Percentiles rank a stretch among this genome's conserved stretches.
phyloP scores from a whole-genome alignment of 2,797 vertebrate genomes.

The Eupleurogrammus muticus region DNA sequence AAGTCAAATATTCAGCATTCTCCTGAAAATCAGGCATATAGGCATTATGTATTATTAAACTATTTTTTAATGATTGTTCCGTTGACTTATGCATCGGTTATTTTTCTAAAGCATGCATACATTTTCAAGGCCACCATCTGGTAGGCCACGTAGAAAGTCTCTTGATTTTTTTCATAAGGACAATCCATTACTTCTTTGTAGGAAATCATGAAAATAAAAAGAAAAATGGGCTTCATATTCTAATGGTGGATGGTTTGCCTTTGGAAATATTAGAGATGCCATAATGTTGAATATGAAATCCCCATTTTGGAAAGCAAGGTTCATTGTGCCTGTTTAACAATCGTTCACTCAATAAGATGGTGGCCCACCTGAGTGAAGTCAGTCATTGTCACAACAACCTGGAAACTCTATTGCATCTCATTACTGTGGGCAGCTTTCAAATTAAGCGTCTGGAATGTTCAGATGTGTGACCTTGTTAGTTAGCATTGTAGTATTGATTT shows the following conservation, averaged over 20 bases:
- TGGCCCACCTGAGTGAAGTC: slow-evolving; percentile 22
- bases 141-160: no score
- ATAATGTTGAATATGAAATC: slow-evolving; percentile 16
- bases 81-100: slow-evolving; percentile 17
- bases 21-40: background rate
- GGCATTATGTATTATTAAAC: slow-evolving; percentile 29
- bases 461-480: slow-evolving; percentile 54
- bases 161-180: background rate
- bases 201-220: background rate
- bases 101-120: slow-evolving; percentile 1
- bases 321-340: slow-evolving; percentile 45
- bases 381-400: slow-evolving; percentile 37
- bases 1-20: background rate
- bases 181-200: slow-evolving; percentile 19
- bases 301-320: slow-evolving; percentile 28
- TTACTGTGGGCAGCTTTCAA: slow-evolving; percentile 46
- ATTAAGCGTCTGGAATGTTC: slow-evolving; percentile 36
- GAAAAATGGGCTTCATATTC: slow-evolving; percentile 26
- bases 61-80: slow-evolving; percentile 18
- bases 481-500: slow-evolving; percentile 44
- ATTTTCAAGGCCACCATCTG: background rate
- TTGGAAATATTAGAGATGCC: slow-evolving; percentile 37
- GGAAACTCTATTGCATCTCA: slow-evolving; percentile 25
- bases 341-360: slow-evolving; percentile 46
- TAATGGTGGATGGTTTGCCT: slow-evolving; percentile 32